Evolutionary conservation across 2,888 invertebrate genomes (phyloP).

Genomic region (Sicus ferrugineus): DNA sequence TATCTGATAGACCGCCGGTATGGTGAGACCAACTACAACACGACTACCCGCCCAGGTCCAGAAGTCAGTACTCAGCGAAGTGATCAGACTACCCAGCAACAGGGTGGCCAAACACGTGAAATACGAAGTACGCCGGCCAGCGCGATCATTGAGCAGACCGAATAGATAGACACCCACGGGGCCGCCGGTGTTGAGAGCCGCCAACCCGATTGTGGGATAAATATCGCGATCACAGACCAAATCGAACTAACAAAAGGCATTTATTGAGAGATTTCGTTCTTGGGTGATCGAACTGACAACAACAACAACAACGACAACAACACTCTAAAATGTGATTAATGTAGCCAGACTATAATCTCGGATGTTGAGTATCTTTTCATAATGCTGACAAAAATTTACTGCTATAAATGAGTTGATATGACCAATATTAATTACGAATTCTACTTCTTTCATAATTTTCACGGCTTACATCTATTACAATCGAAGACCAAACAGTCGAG

Average conservation of each 20-base stretch:
- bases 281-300: too few relatives aligned
- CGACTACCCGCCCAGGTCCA: constrained; percentile 86
- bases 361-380: too few relatives aligned
- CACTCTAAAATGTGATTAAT: too few relatives aligned
- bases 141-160: constrained; percentile 85
- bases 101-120: constrained; percentile 85
- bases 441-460: too few relatives aligned
- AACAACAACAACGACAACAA: constrained; percentile 15
- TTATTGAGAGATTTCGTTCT: too few relatives aligned
- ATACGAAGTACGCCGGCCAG: constrained; percentile 85
- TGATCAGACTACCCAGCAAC: constrained; percentile 79
- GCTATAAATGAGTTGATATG: too few relatives aligned
- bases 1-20: constrained; percentile 92
- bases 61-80: constrained; percentile 79
- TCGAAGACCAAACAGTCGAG: constrained; percentile 75
- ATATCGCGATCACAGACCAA: constrained; percentile 87
- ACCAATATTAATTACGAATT: too few relatives aligned
- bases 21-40: constrained; percentile 85
- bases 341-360: too few relatives aligned
- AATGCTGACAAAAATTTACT: too few relatives aligned
- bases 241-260: constrained; percentile 75
- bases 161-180: constrained; percentile 90
- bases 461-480: constrained; percentile 81
- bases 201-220: constrained; percentile 86
- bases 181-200: constrained; percentile 86